These are phyloP conservation scores for Morus bassanus DNA, from an alignment of 2,797 vertebrate species.

Conservation along the genomic window DNA sequence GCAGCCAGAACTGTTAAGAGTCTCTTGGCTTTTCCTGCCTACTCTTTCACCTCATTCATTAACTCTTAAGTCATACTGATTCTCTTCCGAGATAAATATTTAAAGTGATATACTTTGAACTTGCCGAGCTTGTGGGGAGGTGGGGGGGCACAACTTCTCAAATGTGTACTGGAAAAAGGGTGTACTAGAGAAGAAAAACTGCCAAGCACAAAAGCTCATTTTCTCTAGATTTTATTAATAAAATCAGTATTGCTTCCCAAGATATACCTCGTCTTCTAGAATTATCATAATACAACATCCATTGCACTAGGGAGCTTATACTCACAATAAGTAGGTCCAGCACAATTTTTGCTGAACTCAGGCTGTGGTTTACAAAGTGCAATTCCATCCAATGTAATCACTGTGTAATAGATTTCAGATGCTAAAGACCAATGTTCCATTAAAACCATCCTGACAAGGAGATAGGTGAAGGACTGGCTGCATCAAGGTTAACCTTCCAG, in stretches of 20 bases:
- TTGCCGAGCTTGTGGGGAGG: background rate
- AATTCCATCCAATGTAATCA: background rate
- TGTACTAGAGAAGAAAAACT: background rate
- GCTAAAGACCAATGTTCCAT: background rate
- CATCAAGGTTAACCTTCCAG: background rate
- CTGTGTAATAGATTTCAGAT: background rate
- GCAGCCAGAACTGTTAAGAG: background rate
- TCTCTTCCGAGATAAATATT: background rate
- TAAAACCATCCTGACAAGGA: background rate
- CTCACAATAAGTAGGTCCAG: background rate
- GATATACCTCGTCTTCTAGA: background rate
- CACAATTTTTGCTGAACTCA: background rate
- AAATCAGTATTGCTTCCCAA: background rate
- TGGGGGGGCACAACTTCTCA: accelerated
- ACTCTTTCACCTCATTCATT: background rate
- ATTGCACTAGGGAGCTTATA: background rate
- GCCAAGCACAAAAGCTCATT: background rate
- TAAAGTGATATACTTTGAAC: background rate
- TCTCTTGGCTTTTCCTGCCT: background rate
- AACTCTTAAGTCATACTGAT: background rate
- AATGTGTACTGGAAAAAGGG: background rate
- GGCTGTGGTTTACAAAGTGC: background rate
- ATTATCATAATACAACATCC: background rate
- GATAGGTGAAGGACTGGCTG: background rate
- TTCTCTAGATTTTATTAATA: background rate